Evolutionary conservation across 2,888 invertebrate species (phyloP), one percentile per base, ranked within the genome.

Genomic region (Clusia tigrina): DNA sequence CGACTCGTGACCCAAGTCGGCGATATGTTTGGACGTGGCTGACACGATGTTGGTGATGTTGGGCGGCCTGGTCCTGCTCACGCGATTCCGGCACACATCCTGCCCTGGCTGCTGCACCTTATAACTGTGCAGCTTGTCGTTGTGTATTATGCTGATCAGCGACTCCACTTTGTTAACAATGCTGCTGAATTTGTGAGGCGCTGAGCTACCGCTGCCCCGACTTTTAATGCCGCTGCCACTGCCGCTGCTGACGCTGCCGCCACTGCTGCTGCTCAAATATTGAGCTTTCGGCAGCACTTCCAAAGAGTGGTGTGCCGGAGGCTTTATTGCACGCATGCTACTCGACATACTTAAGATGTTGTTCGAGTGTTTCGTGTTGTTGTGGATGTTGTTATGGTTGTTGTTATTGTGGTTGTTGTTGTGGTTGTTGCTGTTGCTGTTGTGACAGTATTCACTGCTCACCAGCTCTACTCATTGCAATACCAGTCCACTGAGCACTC

Each of bases 101-200:
- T 65, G 60, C 51, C 70, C 67, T 54, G 70, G 67, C 24, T 74
- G 74, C 57, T 71, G 59, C 63, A 71, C 6, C 62, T 74, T 74
- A 20, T 72, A 72, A 55, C 72, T 77, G 57, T 78, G 76, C 10
- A 75, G 62, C 67, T 81, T 81, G 52, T 81, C 81, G 62, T 77
- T 69, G 46, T 81, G 77, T 73, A 81, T 80, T 68, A 78, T 80
- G 63, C 69, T 74, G 23, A 81, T 81, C 59, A 81, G 65, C 12
- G 81, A 79, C 63, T 81, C 81, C 59, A 81, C 79, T 60, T 81
- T 81, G 64, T 80, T 77, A 32, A 81, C 81, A 64, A 81, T 80
- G 68, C 80, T 80, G 72, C 78, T 81, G 62, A 81, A 75, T 67
- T 81, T 81, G 37, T 74, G 72, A 23, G 65, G 69, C 54, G 18